phyloP scores from a whole-genome alignment of 2,797 vertebrate species.

The Odontamblyopus rebecca region DNA sequence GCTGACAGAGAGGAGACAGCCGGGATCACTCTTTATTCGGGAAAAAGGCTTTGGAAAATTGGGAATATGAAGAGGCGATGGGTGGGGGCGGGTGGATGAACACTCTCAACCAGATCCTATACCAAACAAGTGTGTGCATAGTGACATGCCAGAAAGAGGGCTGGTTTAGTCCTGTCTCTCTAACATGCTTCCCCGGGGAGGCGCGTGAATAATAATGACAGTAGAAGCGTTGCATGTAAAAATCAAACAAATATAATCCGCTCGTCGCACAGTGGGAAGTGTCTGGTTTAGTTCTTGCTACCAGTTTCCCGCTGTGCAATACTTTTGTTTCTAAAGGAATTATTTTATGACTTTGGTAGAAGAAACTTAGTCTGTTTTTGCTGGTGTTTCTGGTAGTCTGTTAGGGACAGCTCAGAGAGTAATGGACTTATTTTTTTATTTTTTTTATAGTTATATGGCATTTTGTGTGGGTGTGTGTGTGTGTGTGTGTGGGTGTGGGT shows the following conservation, averaged over 20 bases:
- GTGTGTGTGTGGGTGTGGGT: too few species aligned
- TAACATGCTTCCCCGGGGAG: constrained; percentile 62
- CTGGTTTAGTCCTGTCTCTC: constrained; percentile 58
- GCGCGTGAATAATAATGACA: constrained; percentile 66
- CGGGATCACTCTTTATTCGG: constrained; percentile 57
- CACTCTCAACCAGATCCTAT: constrained; percentile 43
- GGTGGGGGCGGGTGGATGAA: constrained; percentile 34
- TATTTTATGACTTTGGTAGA: constrained; percentile 6
- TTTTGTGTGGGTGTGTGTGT: neutral
- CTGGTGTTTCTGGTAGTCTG: neutral
- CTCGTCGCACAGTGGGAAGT: constrained; percentile 26
- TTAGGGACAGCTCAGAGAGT: neutral
- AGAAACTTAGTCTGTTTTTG: neutral
- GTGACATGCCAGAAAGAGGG: constrained; percentile 38
- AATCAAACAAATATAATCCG: constrained; percentile 61
- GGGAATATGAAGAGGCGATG: neutral
- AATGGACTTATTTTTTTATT: neutral
- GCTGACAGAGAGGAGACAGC: constrained; percentile 70
- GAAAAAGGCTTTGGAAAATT: constrained; percentile 20
- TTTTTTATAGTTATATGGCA: neutral
- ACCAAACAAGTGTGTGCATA: constrained; percentile 51
- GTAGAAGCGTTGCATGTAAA: constrained; percentile 51
- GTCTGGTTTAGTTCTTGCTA: constrained; percentile 18
- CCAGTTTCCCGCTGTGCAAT: constrained; percentile 13
- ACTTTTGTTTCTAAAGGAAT: constrained; percentile 11